phyloP scores from a whole-genome alignment of 2,113 vertebrate species.

The Aplodontia rufa region DNA sequence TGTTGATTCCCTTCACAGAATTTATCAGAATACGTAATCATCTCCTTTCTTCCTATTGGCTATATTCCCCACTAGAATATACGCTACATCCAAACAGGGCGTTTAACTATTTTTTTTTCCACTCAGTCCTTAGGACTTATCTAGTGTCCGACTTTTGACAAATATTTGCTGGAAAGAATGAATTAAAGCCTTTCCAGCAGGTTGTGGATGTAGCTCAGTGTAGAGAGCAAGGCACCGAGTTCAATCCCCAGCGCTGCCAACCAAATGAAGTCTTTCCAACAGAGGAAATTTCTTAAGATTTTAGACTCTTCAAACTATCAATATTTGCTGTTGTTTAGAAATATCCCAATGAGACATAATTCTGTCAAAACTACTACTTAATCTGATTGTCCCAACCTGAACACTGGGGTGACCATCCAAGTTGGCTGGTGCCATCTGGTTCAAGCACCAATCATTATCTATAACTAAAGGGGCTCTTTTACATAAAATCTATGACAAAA shows the following conservation, averaged over 20 bases:
- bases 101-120: background rate
- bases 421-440: background rate
- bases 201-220: no score
- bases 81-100: background rate
- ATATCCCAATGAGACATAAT: slow-evolving; percentile 10
- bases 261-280: background rate
- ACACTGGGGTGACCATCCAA: background rate
- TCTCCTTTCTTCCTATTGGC: background rate
- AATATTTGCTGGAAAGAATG: slow-evolving; percentile 46
- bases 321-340: slow-evolving; percentile 26
- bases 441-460: background rate
- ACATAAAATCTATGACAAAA: background rate
- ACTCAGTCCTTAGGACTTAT: background rate
- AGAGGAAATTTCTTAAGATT: background rate
- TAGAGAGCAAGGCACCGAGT: no score
- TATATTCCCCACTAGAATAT: background rate
- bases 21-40: background rate
- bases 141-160: background rate
- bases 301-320: background rate
- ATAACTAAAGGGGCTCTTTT: slow-evolving; percentile 13
- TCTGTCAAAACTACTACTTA: background rate
- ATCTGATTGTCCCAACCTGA: background rate
- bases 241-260: no score
- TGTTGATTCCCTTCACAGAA: background rate
- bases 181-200: background rate